A percentile compares a stretch with the other conserved stretches of the same genome.
These are phyloP conservation scores for Amphimedon queenslandica DNA, from an alignment of 37 sponge, comb jelly and placozoan genomes.

Conservation along the genomic window DNA sequence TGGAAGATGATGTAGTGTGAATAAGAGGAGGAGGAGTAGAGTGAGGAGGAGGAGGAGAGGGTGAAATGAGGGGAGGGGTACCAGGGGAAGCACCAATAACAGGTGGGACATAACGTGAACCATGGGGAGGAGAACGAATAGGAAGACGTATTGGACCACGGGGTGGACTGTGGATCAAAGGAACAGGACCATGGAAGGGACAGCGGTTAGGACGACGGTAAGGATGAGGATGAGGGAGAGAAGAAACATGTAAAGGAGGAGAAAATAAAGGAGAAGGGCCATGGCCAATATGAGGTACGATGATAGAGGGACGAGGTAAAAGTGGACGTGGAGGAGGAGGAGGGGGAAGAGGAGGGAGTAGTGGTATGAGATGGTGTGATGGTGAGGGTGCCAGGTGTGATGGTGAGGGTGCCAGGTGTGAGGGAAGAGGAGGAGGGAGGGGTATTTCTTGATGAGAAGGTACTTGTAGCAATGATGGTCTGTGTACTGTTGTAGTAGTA, in stretches of 20 bases:
- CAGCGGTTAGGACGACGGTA: background rate
- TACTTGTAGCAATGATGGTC: background rate
- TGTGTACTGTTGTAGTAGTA: background rate
- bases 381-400: background rate
- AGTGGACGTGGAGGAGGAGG: background rate
- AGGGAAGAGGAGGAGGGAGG: conserved; percentile 4
- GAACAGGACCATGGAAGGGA: background rate
- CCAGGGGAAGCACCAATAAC: background rate
- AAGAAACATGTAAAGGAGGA: conserved; percentile 7
- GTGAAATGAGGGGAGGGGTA: conserved; percentile 10
- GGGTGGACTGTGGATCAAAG: background rate
- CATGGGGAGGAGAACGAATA: background rate
- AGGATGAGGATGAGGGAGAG: conserved; percentile 13
- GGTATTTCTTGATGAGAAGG: background rate
- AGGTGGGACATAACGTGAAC: background rate
- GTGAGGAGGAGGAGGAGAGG: conserved; percentile 3
- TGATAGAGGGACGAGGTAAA: background rate
- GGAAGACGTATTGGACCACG: background rate
- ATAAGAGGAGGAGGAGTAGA: conserved; percentile 16
- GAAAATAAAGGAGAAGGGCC: background rate
- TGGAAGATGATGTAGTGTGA: background rate
- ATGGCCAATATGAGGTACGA: background rate
- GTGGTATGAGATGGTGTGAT: background rate
- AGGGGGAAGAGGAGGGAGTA: background rate
- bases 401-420: background rate